Conservation (phyloP, 2,888 invertebrate genomes). For the Hypselothyrea guttata region DNA sequence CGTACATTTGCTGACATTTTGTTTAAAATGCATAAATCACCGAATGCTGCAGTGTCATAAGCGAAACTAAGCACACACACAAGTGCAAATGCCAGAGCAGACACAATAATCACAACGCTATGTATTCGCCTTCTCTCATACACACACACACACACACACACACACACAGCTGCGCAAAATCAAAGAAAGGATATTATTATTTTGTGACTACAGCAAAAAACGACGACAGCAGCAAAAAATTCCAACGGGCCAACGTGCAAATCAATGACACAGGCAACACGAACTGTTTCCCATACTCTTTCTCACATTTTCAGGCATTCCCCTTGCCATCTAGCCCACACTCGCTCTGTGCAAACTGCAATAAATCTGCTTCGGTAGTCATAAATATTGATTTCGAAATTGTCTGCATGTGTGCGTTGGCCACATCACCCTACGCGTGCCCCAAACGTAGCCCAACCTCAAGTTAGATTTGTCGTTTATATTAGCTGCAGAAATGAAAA, state of each 20-base stretch:
- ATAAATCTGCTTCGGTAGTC: conserved; percentile 73
- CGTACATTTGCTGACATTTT: conserved; percentile 61
- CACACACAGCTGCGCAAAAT: conserved; percentile 37
- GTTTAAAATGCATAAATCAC: conserved; percentile 71
- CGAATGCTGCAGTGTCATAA: conserved; percentile 67
- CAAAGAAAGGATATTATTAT: conserved; percentile 72
- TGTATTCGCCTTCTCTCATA: no score
- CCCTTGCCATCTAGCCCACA: background rate
- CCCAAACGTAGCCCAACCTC: conserved; percentile 16
- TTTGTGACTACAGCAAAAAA: conserved; percentile 65
- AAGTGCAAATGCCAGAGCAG: conserved; percentile 14
- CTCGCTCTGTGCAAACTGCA: conserved; percentile 44
- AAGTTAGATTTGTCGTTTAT: conserved; percentile 69
- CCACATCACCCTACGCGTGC: conserved; percentile 11
- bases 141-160: background rate
- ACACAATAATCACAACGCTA: conserved; percentile 39
- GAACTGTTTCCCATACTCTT: conserved; percentile 19
- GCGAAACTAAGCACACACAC: conserved; percentile 49
- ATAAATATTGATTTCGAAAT: conserved; percentile 75
- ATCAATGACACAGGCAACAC: conserved; percentile 51
- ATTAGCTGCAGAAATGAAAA: conserved; percentile 78
- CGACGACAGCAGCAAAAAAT: conserved; percentile 26
- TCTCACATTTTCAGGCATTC: conserved; percentile 3
- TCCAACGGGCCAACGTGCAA: conserved; percentile 54
- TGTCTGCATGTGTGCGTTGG: conserved; percentile 51